Base-by-base conservation (phyloP, 2,113 vertebrate genomes). In the Trematomus loennbergii region DNA sequence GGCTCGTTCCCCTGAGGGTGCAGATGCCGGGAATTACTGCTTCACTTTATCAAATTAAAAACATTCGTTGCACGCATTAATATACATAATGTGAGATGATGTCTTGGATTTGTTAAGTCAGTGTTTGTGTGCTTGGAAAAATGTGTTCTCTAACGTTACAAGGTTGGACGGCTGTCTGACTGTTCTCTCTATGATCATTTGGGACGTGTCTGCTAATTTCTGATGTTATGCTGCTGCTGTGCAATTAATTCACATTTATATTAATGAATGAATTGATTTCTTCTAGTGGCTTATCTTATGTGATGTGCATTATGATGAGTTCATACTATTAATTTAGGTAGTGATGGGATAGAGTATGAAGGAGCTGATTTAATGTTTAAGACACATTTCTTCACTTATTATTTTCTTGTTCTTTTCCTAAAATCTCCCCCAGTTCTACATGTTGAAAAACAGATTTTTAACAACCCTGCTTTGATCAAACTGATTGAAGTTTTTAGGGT, bases 1-100 rank as follows among this genome's bases (percentile, higher is more conserved):
- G 59, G 16, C 68, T 76, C 12, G 29, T 69, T 76, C 45, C 48
- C 58, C 12, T 46, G 67, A 82, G 72, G 67, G 59, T 2, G 2
- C 46, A 54, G 57, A 79, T 70, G 64, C 57, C 10, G 22, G 50
- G 62, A 78, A 78, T 57, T 15, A 75, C 64, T 15, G 50, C 22
- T 61, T 49, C 60, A 62, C 60, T 69, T 68, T 45, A 55, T 68
- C 65, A 61, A 73, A 71, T 65, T 58, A 73, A 60, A 81, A 77
- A 72, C 22, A 78, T 72, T 46, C 50, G 59, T 55, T 20, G 10
- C 18, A 22, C 18, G 17, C 33, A 12, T 57, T 78, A 60, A 72
- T 65, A 50, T 68, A 2, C 75, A 22, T 53, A 46, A 70, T 63
- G 20, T 52, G 54, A 77, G 59, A 40, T 16, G 22, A 16, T 53